These are phyloP conservation scores for Prosapia bicincta DNA, from an alignment of 2,888 invertebrate genomes.

Conservation along the genomic window DNA sequence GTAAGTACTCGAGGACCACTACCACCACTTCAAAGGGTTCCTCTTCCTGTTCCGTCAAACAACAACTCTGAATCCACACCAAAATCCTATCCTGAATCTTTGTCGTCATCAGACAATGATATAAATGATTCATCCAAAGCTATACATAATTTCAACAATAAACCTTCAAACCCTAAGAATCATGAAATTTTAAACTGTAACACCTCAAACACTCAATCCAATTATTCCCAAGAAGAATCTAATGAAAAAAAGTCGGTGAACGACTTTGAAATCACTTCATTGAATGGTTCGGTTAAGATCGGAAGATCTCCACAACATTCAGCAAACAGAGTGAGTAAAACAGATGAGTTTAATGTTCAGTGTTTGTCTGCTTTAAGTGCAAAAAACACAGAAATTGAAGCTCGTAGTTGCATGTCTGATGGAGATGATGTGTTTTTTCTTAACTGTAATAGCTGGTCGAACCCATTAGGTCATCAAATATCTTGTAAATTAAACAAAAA, in stretches of 20 bases:
- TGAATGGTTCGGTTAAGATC: not conserved
- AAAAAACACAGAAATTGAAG: not conserved
- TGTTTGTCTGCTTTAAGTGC: not conserved
- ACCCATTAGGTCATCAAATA: not conserved
- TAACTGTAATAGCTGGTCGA: not conserved
- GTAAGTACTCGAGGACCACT: constrained; percentile 13
- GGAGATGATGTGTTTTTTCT: not conserved
- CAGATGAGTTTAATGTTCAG: not conserved
- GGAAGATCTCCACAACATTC: not conserved
- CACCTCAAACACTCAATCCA: not conserved
- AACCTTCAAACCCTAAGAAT: not conserved
- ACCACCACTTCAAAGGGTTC: constrained; percentile 22
- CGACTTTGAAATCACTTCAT: not conserved
- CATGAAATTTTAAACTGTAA: not conserved
- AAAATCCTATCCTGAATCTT: not conserved
- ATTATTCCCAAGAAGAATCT: not conserved
- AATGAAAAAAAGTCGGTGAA: not conserved
- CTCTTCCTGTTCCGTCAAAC: not conserved
- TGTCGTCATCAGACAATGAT: not conserved
- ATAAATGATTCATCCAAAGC: not conserved
- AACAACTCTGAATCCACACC: not conserved
- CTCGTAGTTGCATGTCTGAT: not conserved
- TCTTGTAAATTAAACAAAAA: not conserved
- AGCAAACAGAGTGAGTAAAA: not conserved
- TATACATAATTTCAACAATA: not conserved